Percentiles rank a stretch among this genome's conserved stretches.
phyloP scores from a whole-genome alignment of 1,140 invertebrate genomes.

The Ridgeia piscesae region DNA sequence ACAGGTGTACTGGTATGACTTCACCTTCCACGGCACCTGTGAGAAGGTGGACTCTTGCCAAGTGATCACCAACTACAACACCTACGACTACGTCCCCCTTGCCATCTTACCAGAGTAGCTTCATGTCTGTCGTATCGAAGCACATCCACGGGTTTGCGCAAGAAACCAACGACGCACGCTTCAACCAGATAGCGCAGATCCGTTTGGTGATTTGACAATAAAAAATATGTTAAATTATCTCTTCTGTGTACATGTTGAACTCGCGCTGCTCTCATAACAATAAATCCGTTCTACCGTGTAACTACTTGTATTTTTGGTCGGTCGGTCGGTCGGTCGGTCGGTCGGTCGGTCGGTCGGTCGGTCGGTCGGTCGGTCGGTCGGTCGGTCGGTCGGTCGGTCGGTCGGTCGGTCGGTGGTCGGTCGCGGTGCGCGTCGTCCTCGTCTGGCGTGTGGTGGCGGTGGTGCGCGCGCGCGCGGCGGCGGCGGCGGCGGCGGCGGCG shows the following conservation, averaged over 20 bases:
- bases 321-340: no score
- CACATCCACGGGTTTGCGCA: background rate
- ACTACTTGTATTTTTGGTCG: background rate
- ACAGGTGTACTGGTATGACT: constrained; percentile 62
- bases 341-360: no score
- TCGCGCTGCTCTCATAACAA: background rate
- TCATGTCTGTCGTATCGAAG: background rate
- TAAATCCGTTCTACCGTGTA: background rate
- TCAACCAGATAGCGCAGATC: background rate
- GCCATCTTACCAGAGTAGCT: background rate
- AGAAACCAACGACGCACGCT: background rate
- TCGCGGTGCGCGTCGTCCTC: no score
- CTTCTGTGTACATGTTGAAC: background rate
- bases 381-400: no score
- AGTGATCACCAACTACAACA: background rate
- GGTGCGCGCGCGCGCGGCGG: no score
- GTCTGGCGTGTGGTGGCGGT: no score
- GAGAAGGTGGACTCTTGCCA: constrained; percentile 9
- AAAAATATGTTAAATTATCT: background rate
- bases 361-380: no score
- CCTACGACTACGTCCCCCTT: background rate
- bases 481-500: no score
- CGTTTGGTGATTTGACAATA: background rate
- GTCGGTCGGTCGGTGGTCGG: no score
- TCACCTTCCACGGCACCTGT: background rate